These are phyloP conservation scores for Bradypus variegatus DNA, from an alignment of 2,797 vertebrate genomes.

Conservation along the genomic window DNA sequence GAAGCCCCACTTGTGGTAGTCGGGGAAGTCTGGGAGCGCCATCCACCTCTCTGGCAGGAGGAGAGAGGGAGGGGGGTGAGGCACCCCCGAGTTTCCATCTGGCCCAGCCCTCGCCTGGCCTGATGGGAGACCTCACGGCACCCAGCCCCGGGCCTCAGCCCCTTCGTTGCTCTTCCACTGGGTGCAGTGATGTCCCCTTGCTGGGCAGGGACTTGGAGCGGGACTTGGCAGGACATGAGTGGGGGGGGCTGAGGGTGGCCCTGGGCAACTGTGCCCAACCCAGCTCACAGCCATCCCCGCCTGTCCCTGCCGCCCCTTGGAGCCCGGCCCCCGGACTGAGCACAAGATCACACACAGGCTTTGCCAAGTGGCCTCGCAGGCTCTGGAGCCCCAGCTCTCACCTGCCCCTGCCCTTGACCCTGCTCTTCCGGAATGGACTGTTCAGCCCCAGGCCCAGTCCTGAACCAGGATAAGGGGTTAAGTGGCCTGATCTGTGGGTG, in stretches of 20 bases:
- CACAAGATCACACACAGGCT: not conserved
- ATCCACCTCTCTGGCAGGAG: constrained; percentile 83
- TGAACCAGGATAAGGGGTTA: rapidly evolving
- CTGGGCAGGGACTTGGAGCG: not conserved
- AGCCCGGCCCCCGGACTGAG: not conserved
- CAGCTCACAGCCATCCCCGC: rapidly evolving
- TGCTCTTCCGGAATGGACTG: not conserved
- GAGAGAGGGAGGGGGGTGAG: not conserved
- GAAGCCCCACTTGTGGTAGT: constrained; percentile 98
- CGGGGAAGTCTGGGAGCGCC: constrained; percentile 90
- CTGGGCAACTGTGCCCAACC: not conserved
- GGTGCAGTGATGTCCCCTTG: not conserved
- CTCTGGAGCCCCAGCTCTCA: not conserved
- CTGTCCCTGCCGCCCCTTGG: rapidly evolving
- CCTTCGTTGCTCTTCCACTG: not conserved
- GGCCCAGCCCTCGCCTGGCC: too few relatives aligned
- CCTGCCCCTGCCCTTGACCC: not conserved
- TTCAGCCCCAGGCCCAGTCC: too few relatives aligned
- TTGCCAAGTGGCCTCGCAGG: rapidly evolving
- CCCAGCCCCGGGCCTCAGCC: not conserved
- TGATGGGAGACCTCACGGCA: not conserved
- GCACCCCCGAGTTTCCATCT: not conserved
- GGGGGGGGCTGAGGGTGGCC: too few relatives aligned
- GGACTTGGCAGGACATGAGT: rapidly evolving
- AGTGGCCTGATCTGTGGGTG: not conserved